These are phyloP conservation scores for Epinephelus awoara DNA, from an alignment of 2,797 vertebrate genomes.

Conservation along the genomic window DNA sequence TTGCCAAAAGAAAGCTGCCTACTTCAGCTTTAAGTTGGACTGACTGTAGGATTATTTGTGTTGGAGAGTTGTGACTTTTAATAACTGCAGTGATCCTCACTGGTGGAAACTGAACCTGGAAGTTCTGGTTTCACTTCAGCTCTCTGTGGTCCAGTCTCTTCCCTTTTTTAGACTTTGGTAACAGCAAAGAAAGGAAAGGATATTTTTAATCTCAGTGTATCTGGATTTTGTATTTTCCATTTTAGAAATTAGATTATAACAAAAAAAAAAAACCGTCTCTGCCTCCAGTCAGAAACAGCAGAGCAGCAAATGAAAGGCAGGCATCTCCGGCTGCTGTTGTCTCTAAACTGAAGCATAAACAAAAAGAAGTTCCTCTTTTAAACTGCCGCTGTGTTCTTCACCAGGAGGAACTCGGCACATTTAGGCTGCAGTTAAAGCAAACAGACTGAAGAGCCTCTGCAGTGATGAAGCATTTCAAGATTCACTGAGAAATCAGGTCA, in stretches of 20 bases:
- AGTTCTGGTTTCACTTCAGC: no score
- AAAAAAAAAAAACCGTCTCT: no score
- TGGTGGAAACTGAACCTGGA: no score
- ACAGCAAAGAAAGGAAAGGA: not conserved
- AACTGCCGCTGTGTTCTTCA: not conserved
- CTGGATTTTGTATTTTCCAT: not conserved
- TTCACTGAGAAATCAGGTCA: not conserved
- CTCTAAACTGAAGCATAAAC: conserved; percentile 7
- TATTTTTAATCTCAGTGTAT: not conserved
- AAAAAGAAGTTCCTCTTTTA: conserved; percentile 20
- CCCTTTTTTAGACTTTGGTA: no score
- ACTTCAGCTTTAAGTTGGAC: no score
- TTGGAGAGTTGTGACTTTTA: no score
- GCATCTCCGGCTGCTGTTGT: not conserved
- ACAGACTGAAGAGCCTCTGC: not conserved
- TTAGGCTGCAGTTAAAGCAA: not conserved
- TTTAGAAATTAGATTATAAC: not conserved
- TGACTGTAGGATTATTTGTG: no score
- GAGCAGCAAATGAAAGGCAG: not conserved
- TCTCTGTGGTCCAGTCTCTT: no score
- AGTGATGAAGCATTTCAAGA: no score
- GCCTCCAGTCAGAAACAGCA: not conserved
- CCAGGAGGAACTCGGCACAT: not conserved
- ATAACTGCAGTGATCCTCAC: no score
- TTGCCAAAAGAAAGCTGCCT: no score